phyloP scores from a whole-genome alignment of 2,888 invertebrate species.

The Orgyia antiqua region DNA sequence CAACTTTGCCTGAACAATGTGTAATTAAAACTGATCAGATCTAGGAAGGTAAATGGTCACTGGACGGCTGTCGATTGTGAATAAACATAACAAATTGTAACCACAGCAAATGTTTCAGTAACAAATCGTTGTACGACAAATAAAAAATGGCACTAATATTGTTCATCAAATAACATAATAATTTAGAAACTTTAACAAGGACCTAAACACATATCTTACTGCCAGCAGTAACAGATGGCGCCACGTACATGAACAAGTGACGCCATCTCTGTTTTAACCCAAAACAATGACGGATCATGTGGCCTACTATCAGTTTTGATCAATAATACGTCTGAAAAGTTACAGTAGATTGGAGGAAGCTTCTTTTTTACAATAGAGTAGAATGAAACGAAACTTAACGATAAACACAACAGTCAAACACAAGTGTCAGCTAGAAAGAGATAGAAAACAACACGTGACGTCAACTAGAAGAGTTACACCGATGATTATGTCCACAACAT shows the following conservation, averaged over 20 bases:
- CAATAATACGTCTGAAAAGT: too few relatives aligned
- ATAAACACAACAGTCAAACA: constrained; percentile 23
- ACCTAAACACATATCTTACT: constrained; percentile 10
- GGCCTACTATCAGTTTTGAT: too few relatives aligned
- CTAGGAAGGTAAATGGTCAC: constrained; percentile 45
- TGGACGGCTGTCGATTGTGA: constrained; percentile 64
- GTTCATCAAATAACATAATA: constrained; percentile 27
- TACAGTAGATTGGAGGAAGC: neutral
- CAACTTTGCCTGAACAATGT: constrained; percentile 29
- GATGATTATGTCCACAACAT: constrained; percentile 66
- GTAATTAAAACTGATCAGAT: constrained; percentile 33
- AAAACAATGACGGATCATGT: too few relatives aligned
- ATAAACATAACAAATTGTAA: too few relatives aligned
- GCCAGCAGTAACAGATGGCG: constrained; percentile 1
- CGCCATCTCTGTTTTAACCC: constrained; percentile 8
- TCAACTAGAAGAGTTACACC: constrained; percentile 46
- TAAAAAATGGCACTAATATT: constrained; percentile 35
- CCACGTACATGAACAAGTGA: constrained; percentile 1
- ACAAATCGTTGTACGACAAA: constrained; percentile 25
- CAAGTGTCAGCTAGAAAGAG: constrained; percentile 19
- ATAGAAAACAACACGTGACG: constrained; percentile 41
- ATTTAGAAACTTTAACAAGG: constrained; percentile 27
- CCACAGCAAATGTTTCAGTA: constrained; percentile 8
- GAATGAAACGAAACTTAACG: constrained; percentile 20
- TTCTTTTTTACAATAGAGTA: constrained; percentile 3